phyloP scores from a whole-genome alignment of 2,888 invertebrate genomes.

The Lithosia quadra region DNA sequence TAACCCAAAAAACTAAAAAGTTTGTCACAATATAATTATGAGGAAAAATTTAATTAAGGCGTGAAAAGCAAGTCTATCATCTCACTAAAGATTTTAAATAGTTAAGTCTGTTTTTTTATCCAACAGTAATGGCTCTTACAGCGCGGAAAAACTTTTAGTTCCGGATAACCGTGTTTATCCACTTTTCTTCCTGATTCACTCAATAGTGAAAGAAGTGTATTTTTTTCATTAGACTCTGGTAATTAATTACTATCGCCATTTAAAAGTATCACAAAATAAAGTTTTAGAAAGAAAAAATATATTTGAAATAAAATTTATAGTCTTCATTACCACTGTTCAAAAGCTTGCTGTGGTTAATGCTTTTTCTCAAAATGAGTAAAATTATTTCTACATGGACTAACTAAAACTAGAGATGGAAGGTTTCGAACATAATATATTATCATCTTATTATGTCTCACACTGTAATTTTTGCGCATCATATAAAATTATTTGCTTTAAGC shows the following conservation, averaged over 20 bases:
- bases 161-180: slow-evolving; percentile 28
- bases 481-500: no score
- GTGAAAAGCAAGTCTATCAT: slow-evolving; percentile 19
- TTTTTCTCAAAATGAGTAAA: no score
- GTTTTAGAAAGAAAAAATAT: not conserved
- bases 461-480: no score
- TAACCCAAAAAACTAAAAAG: slow-evolving; percentile 20
- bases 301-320: not conserved
- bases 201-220: slow-evolving; percentile 46
- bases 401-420: no score
- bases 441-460: no score
- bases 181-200: slow-evolving; percentile 40
- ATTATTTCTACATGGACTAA: no score
- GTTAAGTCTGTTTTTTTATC: slow-evolving; percentile 47
- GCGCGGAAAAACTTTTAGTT: slow-evolving; percentile 37
- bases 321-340: not conserved
- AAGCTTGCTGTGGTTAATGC: not conserved
- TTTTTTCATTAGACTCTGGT: slow-evolving; percentile 46
- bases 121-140: slow-evolving; percentile 38
- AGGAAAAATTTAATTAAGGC: slow-evolving; percentile 35
- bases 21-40: slow-evolving; percentile 16
- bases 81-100: slow-evolving; percentile 25
- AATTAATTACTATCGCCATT: slow-evolving; percentile 43
- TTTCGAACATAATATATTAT: no score
- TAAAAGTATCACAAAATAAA: not conserved